A percentile compares a stretch with the other conserved stretches of the same genome.
phyloP scores from a whole-genome alignment of 2,888 invertebrate genomes.

The Antitype chi region DNA sequence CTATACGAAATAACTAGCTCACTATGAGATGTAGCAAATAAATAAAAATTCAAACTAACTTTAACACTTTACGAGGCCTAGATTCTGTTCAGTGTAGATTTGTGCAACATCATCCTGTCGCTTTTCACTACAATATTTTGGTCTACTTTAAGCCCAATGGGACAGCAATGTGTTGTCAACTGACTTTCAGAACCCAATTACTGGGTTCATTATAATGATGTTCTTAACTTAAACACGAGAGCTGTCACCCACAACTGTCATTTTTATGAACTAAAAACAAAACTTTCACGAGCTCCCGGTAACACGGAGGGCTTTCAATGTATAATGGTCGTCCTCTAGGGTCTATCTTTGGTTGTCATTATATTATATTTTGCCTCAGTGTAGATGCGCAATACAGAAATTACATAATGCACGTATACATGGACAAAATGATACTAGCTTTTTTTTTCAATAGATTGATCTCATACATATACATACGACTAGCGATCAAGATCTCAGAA shows the following conservation, averaged over 20 bases:
- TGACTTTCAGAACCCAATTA: background rate
- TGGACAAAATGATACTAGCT: background rate
- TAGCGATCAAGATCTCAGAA: conserved; percentile 7
- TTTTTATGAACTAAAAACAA: background rate
- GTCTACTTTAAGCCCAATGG: background rate
- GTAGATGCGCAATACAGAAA: background rate
- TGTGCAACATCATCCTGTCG: background rate
- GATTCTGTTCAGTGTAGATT: conserved; percentile 59
- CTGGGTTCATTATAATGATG: background rate
- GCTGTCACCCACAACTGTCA: background rate
- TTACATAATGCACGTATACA: conserved; percentile 1
- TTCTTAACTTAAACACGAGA: background rate
- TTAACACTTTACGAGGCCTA: conserved; percentile 63
- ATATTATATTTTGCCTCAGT: background rate
- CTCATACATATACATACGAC: conserved; percentile 40
- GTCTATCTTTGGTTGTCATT: background rate
- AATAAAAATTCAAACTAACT: conserved; percentile 71
- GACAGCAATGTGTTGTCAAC: background rate
- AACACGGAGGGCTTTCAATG: background rate
- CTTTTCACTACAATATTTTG: background rate
- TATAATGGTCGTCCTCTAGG: background rate
- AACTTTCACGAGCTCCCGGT: background rate
- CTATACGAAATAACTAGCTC: conserved; percentile 65
- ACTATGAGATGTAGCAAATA: conserved; percentile 75
- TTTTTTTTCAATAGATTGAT: conserved; percentile 15